phyloP scores from a whole-genome alignment of 2,888 invertebrate genomes.

The Spicauda simplicius region DNA sequence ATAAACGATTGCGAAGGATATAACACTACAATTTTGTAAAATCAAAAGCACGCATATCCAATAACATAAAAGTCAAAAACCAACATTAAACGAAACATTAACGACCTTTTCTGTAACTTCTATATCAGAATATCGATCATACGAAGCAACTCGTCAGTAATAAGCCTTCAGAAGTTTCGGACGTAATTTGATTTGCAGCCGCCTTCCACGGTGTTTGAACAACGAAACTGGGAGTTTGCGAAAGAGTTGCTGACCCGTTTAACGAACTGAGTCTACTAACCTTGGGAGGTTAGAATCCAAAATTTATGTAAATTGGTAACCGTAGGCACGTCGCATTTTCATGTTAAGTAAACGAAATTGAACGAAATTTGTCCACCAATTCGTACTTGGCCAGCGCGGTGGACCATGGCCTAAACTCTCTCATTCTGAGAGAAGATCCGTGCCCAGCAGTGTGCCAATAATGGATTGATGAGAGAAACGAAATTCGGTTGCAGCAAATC shows the following conservation, averaged over 20 bases:
- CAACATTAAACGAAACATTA: background rate
- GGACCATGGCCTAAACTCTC: no score
- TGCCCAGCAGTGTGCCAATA: no score
- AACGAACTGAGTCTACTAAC: constrained; percentile 32
- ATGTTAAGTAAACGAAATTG: background rate
- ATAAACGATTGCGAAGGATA: no score
- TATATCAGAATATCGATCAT: constrained; percentile 8
- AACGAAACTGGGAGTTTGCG: constrained; percentile 24
- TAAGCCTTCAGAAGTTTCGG: constrained; percentile 24
- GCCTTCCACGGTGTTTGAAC: constrained; percentile 38
- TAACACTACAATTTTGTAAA: no score
- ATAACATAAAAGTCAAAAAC: no score
- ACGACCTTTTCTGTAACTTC: background rate
- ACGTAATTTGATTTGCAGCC: constrained; percentile 40
- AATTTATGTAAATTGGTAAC: constrained; percentile 30
- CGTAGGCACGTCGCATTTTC: background rate
- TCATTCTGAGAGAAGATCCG: no score
- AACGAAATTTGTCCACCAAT: no score
- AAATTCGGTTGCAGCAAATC: no score
- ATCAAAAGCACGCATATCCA: no score
- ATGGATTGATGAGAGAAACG: no score
- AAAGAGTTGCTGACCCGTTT: constrained; percentile 37
- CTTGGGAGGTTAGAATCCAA: constrained; percentile 24
- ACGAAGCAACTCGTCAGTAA: constrained; percentile 5
- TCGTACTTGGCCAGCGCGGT: no score